These are phyloP conservation scores for Palythoa grandis DNA, from an alignment of 92 coral and sea anemone genomes.

Conservation along the genomic window DNA sequence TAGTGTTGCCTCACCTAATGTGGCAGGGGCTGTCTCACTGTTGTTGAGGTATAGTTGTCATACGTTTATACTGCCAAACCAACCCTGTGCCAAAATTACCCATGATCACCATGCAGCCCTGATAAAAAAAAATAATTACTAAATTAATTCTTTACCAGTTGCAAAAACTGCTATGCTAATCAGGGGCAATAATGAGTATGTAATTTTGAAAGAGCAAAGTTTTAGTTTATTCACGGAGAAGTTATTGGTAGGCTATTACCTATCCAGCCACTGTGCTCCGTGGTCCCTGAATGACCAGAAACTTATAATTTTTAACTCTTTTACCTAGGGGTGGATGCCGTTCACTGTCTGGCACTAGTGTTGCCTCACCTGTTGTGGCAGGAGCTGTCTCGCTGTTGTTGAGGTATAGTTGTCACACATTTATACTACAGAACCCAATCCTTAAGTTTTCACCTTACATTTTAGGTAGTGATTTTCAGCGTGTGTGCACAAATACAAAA, in stretches of 20 bases:
- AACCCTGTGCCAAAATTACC: too few relatives aligned
- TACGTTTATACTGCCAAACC: neutral
- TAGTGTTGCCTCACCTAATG: slow-evolving; percentile 99
- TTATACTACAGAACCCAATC: neutral
- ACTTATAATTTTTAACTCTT: neutral
- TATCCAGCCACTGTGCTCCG: too few relatives aligned
- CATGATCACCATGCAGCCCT: too few relatives aligned
- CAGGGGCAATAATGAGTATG: too few relatives aligned
- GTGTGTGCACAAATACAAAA: too few relatives aligned
- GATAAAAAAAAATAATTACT: too few relatives aligned
- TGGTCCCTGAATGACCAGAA: neutral
- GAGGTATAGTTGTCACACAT: slow-evolving; percentile 59
- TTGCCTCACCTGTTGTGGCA: slow-evolving; percentile 99
- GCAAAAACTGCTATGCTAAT: too few relatives aligned
- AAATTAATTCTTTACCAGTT: too few relatives aligned
- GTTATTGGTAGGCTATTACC: neutral
- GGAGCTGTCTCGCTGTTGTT: slow-evolving; percentile 95
- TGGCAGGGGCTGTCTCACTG: slow-evolving; percentile 95
- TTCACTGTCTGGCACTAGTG: slow-evolving; percentile 97
- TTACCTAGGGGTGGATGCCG: slow-evolving; percentile 94
- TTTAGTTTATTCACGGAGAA: too few relatives aligned
- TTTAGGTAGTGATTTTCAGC: too few relatives aligned
- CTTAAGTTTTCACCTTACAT: neutral
- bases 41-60: slow-evolving; percentile 72
- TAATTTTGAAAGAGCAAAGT: too few relatives aligned